Conservation (phyloP, 2,888 invertebrate species). For the Tetrapedia diversipes region DNA sequence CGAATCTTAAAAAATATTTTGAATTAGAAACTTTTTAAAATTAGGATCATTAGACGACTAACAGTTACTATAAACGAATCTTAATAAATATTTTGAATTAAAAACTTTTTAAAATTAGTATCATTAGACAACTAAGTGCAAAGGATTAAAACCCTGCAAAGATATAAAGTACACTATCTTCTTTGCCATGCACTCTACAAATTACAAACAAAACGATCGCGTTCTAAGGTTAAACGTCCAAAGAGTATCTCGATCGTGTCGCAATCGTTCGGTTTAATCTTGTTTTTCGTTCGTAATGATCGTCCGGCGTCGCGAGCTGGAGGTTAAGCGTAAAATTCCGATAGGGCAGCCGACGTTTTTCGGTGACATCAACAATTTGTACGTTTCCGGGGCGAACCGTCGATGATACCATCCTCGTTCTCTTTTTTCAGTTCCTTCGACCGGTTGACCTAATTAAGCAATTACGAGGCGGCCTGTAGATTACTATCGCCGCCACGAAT, state of each 20-base stretch:
- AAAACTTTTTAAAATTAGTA: too few relatives aligned
- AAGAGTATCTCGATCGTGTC: constrained; percentile 20
- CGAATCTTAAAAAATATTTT: too few relatives aligned
- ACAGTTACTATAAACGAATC: too few relatives aligned
- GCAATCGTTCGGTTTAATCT: constrained; percentile 43
- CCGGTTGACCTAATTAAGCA: constrained; percentile 61
- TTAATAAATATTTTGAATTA: too few relatives aligned
- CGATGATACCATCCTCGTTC: constrained; percentile 43
- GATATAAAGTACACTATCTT: too few relatives aligned
- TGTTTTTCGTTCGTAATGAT: constrained; percentile 51
- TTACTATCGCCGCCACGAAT: constrained; percentile 51
- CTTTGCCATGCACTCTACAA: too few relatives aligned
- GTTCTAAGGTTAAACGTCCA: background rate
- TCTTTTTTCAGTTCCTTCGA: too few relatives aligned
- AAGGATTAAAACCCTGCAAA: too few relatives aligned
- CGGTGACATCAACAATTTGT: constrained; percentile 58
- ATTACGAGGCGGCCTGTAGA: constrained; percentile 49
- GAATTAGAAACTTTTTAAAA: too few relatives aligned
- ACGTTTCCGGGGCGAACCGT: constrained; percentile 14
- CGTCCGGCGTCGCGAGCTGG: constrained; percentile 28
- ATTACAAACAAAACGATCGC: too few relatives aligned
- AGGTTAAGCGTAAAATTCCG: constrained; percentile 36
- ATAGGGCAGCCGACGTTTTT: constrained; percentile 30
- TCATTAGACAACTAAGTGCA: too few relatives aligned
- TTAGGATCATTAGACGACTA: too few relatives aligned